Evolutionary conservation across 1,140 invertebrate species (phyloP), one percentile per base, ranked within the genome.

Genomic region (Drosophila fuyamai): DNA sequence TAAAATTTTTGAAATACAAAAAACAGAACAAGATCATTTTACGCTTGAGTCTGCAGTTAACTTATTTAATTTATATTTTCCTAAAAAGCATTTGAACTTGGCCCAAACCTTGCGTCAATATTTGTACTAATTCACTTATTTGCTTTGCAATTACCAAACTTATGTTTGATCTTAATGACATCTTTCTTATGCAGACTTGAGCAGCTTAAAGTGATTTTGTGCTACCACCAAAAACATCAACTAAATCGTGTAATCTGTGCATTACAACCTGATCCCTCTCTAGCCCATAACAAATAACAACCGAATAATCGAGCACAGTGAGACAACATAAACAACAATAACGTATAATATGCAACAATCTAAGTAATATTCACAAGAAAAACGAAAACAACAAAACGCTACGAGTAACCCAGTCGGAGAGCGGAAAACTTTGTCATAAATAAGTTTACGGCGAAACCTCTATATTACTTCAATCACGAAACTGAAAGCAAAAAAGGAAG

Each of bases 401-500:
- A 62, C 68, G 67, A 68, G 76, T 60, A 48, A 41, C 48, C 72
- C 59, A 70, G 57, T 75, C 58, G 57, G 55, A 75, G 53, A 81
- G 73, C 77, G 81, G 81, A 84, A 84, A 77, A 84, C 77, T 74
- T 62, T 77, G 60, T 68, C 83, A 76, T 74, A 76, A 76, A 85
- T 73, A 76, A 82, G 66, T 71, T 63, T 75, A 74, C 50, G 76
- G 70, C 68, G 47, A 59, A 63, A 62, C 61, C 48, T 48, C 65
- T 56, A 79, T 81, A 86, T 81, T 79, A 54, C 83, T 76, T 68
- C 83, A 76, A 74, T 86, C 83, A 86, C 82, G 79, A 86, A 86
- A 78, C 61, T 46, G 81, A 84, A 84, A 80, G 81, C 81, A 60
- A 81, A 67, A 67, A 75, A 82, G 81, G 79, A 88, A 82, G 68